Evolutionary conservation across 1,140 invertebrate species (phyloP).

Genomic region (Nephila pilipes): DNA sequence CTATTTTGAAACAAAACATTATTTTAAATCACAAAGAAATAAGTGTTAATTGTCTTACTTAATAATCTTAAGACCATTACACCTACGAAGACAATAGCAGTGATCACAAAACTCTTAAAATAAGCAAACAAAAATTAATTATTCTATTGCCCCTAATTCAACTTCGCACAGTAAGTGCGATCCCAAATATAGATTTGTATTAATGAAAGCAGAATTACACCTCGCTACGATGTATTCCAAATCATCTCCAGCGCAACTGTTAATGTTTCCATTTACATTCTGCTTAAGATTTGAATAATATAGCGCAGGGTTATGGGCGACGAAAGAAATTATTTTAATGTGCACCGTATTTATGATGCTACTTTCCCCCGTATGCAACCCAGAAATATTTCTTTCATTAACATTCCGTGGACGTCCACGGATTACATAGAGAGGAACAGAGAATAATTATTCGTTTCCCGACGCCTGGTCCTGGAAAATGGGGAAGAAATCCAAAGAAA

Average conservation of each 20-base stretch:
- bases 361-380: neutral
- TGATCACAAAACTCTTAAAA: neutral
- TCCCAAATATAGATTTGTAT: neutral
- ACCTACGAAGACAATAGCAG: neutral
- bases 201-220: neutral
- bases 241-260: neutral
- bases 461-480: neutral
- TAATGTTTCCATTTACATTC: conserved; percentile 29
- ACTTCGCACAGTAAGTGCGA: neutral
- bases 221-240: too few species aligned
- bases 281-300: conserved; percentile 23
- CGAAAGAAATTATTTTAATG: conserved; percentile 39
- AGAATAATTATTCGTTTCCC: neutral
- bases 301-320: neutral
- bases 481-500: conserved; percentile 1
- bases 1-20: too few species aligned
- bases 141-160: neutral
- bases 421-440: neutral
- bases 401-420: neutral
- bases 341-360: neutral
- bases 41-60: too few species aligned
- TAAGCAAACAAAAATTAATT: neutral
- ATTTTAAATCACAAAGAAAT: too few species aligned
- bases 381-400: conserved; percentile 41
- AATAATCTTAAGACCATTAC: too few species aligned